A percentile compares a stretch with the other conserved stretches of the same genome.
These are phyloP conservation scores for Eilema caniola DNA, from an alignment of 2,888 invertebrate genomes.

Conservation along the genomic window DNA sequence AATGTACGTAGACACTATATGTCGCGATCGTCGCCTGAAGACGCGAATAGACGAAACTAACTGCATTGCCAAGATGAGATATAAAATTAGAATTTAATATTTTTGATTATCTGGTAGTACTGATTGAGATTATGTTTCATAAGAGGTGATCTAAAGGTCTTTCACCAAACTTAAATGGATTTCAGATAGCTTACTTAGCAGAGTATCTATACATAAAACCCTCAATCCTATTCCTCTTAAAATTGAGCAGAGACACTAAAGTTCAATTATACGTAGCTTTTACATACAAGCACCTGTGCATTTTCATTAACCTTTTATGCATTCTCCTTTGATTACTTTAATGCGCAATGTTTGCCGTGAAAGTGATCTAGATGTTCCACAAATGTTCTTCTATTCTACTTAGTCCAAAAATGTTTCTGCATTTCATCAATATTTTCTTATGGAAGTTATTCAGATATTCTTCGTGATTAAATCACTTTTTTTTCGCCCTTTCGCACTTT, in stretches of 20 bases:
- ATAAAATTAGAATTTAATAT: background rate
- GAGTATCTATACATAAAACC: too few species aligned
- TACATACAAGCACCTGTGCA: background rate
- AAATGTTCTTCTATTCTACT: too few species aligned
- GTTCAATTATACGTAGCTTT: background rate
- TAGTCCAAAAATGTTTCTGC: too few species aligned
- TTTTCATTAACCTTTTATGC: background rate
- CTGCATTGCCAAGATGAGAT: background rate
- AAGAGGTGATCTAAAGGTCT: too few species aligned
- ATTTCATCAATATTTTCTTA: too few species aligned
- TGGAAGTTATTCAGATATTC: too few species aligned
- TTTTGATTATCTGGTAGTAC: background rate
- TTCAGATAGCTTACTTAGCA: too few species aligned
- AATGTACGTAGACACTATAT: conserved; percentile 40
- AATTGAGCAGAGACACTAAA: background rate
- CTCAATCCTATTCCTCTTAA: background rate
- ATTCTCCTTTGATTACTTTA: background rate
- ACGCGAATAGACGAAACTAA: background rate
- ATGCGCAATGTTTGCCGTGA: background rate
- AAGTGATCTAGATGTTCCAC: too few species aligned
- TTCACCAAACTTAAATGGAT: too few species aligned
- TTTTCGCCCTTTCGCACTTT: too few species aligned
- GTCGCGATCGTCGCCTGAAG: conserved; percentile 35
- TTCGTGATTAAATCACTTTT: too few species aligned
- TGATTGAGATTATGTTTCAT: too few species aligned